A percentile compares a stretch with the other conserved stretches of the same genome.
Conservation (phyloP, 2,113 vertebrate species). For the Trogon surrucura region DNA sequence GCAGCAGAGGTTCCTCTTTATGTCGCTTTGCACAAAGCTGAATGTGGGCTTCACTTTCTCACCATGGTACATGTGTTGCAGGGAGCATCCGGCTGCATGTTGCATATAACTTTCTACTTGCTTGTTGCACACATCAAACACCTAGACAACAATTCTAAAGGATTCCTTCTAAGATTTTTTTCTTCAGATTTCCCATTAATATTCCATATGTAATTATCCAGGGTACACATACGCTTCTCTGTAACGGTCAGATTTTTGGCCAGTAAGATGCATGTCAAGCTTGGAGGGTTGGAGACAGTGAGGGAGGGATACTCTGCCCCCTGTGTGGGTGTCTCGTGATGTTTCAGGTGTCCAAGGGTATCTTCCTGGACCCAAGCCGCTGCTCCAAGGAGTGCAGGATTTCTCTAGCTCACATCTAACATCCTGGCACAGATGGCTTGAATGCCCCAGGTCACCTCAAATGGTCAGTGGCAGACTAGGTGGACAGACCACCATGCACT, state of each 20-base stretch:
- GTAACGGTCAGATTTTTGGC: not conserved
- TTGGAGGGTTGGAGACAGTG: not conserved
- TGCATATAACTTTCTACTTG: not conserved
- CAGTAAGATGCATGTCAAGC: not conserved
- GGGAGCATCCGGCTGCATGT: not conserved
- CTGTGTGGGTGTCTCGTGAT: fast-evolving
- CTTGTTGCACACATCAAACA: fast-evolving
- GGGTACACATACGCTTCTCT: not conserved
- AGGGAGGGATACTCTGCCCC: not conserved
- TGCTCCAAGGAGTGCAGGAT: not conserved
- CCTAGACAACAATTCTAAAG: not conserved
- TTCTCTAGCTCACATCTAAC: not conserved
- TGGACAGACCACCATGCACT: not conserved
- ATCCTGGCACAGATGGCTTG: not conserved
- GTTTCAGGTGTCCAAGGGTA: not conserved
- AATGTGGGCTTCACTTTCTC: not conserved
- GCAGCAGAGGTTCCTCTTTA: not conserved
- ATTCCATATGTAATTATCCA: not conserved
- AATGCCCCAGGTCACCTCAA: not conserved
- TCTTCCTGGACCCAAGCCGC: not conserved
- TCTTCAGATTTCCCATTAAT: not conserved
- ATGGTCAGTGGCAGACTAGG: not conserved
- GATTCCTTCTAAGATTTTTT: not conserved
- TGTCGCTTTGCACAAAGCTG: not conserved
- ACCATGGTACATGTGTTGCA: fast-evolving